Base-by-base conservation (phyloP, 2,888 invertebrate genomes). In the Nebria brevicollis region DNA sequence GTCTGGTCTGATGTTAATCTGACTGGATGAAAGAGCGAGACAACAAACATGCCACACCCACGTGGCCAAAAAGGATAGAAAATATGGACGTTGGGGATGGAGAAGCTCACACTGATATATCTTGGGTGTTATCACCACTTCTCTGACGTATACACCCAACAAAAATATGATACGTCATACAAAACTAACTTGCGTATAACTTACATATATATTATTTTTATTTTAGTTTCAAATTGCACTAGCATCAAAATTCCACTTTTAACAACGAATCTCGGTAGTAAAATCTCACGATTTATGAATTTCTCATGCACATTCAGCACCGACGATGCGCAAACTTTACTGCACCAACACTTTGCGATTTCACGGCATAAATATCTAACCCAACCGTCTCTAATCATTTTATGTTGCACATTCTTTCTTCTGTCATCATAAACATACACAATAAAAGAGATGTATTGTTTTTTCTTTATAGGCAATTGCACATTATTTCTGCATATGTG, bases 1-100 rank as follows among this genome's bases (percentile, higher is more conserved):
- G 80, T 80, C 80, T 80, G 72, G 41, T 80, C 70, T 66, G 73
- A 80, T 80, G 80, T 80, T 80, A 80, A 80, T 80, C 80, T 72
- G 73, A n/a, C 25, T 41, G 75, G 65, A 11, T 70, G 70, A 73
- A 73, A n/a, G 73, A 73, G 43, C n/a, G 15, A 73, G 42, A 73
- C 13, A 41, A 43, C 25, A 1, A 70, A 70, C 25, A 34, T 41
- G 73, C 15, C 73, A 73, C 73, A n/a, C 20, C 41, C 4, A 15
- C 41, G 26, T 1, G 72, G n/a, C 8, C n/a, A 42, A 73, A 26
- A 73, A 73, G 43, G 73, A 73, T 13, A 4, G 73, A n/a, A 34
- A 41, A 26, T 15, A 13, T 20, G 34, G 7, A 26, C 7, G n/a
- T 5, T 42, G 43, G 73, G 10, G 41, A 73, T 25, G 15, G 13